Evolutionary conservation across 2,797 vertebrate species (phyloP), one percentile per base, ranked within the genome.

Genomic region (Phrynocephalus guinanensis): DNA sequence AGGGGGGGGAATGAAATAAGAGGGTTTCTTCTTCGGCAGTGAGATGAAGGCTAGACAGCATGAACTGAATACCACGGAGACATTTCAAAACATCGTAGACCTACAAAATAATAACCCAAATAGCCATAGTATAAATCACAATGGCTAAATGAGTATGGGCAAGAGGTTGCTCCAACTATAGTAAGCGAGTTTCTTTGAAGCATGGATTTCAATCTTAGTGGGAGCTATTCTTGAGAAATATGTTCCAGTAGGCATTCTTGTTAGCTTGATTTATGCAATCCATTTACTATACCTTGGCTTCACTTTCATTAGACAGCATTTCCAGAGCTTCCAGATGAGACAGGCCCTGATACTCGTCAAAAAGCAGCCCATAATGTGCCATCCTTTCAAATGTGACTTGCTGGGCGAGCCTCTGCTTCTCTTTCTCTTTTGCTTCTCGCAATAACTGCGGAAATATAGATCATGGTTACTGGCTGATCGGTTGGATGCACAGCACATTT

Each of bases 271-370:
- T 92, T 88, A 87, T 79, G 71, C 50, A 30, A n/a, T 82, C 70
- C 72, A 52, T 52, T 82, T 88, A 93, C 86, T 68, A 33, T 95
- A 99, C 99, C 98, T 98, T 98, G 87, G 90, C 96, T 95, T 99
- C 99, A 2, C 99, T 99, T 96, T 99, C 98, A 90, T 98, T 99
- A 93, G 99, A 99, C 91, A 99, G 97, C 87, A 99, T 99, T 97
- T 99, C 99, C 94, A 99, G 96, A 86, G 99, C 99, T 96, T 99
- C 99, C 8, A 99, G 97, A 95, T 99, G 99, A 56, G 99, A 98
- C 94, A 99, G 93, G 81, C 99, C 99, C 93, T 99, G 99, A 95
- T 98, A 99, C 91, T 99, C 98, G 93, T 99, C 99, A 94, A 99
- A 99, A 79, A 99, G 98, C 92, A 99, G 96, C 77, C 98, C 98